A percentile compares a stretch with the other conserved stretches of the same genome.
phyloP scores from a whole-genome alignment of 2,113 vertebrate species.

The Thunnus maccoyii region DNA sequence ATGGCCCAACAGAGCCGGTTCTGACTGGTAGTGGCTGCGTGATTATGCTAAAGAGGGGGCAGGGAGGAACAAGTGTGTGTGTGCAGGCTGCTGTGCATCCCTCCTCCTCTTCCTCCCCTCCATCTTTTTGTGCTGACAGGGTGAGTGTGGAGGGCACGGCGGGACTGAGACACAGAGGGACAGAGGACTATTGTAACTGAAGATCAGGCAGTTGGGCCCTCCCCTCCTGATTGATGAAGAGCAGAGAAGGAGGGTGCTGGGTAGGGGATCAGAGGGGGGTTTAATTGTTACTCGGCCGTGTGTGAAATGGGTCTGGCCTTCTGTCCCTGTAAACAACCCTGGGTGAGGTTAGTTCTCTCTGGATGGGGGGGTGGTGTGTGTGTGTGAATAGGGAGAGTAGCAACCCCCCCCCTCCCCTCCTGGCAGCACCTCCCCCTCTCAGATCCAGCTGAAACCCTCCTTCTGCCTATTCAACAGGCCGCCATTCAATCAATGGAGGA shows the following conservation, averaged over 20 bases:
- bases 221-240: constrained; percentile 76
- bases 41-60: constrained; percentile 66
- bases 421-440: constrained; percentile 58
- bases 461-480: constrained; percentile 68
- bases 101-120: constrained; percentile 53
- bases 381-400: constrained; percentile 65
- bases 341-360: constrained; percentile 66
- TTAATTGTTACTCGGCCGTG: constrained; percentile 82
- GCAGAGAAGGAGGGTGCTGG: constrained; percentile 56
- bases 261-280: constrained; percentile 62
- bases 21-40: constrained; percentile 76
- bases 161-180: constrained; percentile 76
- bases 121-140: constrained; percentile 70
- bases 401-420: constrained; percentile 27
- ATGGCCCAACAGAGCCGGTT: constrained; percentile 77
- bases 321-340: constrained; percentile 80
- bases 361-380: constrained; percentile 43
- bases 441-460: constrained; percentile 68
- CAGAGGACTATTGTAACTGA: constrained; percentile 84
- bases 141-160: constrained; percentile 77
- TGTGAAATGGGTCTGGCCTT: constrained; percentile 85
- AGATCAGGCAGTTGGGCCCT: constrained; percentile 78
- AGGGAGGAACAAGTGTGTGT: constrained; percentile 69
- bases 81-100: constrained; percentile 62
- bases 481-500: constrained; percentile 65